Evolutionary conservation across 2,797 vertebrate species (phyloP), one percentile per base, ranked within the genome.

Genomic region (Lophura swinhoii): DNA sequence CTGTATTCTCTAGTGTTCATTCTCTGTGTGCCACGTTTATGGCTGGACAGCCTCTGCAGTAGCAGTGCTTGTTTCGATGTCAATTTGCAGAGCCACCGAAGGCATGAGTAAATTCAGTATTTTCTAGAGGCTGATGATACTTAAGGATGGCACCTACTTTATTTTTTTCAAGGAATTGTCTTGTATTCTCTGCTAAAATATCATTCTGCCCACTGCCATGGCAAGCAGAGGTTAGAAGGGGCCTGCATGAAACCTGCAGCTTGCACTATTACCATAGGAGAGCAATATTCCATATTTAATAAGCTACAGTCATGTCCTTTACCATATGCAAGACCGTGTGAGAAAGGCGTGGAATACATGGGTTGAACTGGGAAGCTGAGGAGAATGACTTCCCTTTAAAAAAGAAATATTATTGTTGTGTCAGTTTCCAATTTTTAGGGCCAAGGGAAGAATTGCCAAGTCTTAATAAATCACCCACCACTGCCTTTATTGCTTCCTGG

Each of bases 401-500:
- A 66, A 84, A 64, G 22, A 91, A 93, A 77, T 94, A 72, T 74
- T 91, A 66, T 86, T 89, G 33, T 95, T 95, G 78, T 96, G 81
- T 92, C 89, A 93, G 67, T 92, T 95, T 96, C 60, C 79, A 91
- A 0, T 76, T 91, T 88, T 94, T 85, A 94, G 56, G 70, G 67
- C 84, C 87, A 92, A 78, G 59, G 79, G 90, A 76, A 68, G 69
- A 92, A 83, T 87, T 87, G 69, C 63, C 63, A 81, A 78, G 76
- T 56, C 63, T 92, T 91, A 75, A 90, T 95, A 89, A 93, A 93
- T 95, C 70, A 89, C 33, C 78, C 68, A 35, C 14, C 89, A 56
- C 79, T 93, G 85, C 87, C 79, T 94, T 95, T 95, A 89, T 89
- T 95, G 79, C 88, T 92, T 96, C 89, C 88, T 91, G 94, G 63